Conservation (phyloP, 2,797 vertebrate genomes). For the Prionace glauca region DNA sequence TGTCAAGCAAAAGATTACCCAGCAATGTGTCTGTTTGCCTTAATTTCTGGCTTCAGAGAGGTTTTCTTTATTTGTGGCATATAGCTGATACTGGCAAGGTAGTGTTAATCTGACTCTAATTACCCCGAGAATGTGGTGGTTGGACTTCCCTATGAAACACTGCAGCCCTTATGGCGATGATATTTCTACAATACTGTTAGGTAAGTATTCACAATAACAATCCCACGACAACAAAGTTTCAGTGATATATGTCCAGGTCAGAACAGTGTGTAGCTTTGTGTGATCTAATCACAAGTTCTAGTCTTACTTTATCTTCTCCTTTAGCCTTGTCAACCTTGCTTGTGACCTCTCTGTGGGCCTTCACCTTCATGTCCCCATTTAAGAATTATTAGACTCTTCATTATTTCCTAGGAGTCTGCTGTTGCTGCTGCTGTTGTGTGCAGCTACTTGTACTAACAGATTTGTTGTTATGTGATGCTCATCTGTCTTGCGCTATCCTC, state of each 20-base stretch:
- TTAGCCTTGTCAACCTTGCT: not conserved
- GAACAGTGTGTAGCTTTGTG: not conserved
- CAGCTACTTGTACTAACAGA: too few relatives aligned
- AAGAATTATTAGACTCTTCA: not conserved
- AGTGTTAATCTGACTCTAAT: not conserved
- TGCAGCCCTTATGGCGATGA: not conserved
- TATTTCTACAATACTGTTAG: not conserved
- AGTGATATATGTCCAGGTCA: not conserved
- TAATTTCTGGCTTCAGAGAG: not conserved
- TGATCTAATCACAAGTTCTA: not conserved
- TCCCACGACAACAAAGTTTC: not conserved
- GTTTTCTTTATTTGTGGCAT: not conserved
- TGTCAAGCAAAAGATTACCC: not conserved
- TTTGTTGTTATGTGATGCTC: too few relatives aligned
- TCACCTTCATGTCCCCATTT: not conserved
- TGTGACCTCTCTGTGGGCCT: not conserved
- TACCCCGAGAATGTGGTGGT: not conserved
- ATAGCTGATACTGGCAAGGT: not conserved
- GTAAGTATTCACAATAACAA: not conserved
- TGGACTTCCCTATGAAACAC: not conserved
- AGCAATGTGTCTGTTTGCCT: not conserved
- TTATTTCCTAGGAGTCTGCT: not conserved
- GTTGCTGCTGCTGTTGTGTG: too few relatives aligned
- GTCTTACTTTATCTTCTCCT: not conserved
- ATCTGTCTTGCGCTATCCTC: too few relatives aligned